Base-by-base conservation (phyloP, 2,888 invertebrate species). In the Brachynemurus nebulosus region DNA sequence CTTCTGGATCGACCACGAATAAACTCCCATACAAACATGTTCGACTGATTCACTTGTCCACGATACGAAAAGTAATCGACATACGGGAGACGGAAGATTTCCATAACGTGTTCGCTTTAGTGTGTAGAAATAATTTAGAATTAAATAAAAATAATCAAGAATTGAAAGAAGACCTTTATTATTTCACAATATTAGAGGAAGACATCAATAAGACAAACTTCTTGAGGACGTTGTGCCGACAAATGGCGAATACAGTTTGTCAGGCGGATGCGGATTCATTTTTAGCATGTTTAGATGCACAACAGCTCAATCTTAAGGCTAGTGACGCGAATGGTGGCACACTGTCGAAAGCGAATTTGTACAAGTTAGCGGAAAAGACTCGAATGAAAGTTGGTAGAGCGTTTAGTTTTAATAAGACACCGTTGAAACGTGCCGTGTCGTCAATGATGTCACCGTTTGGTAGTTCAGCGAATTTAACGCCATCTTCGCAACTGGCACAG, bases 391-490 rank as follows among this genome's bases (percentile, higher is more conserved):
- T 95, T 54, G 90, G 90, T 42, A 78, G 95, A 53, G 93, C 93
- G 52, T 85, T 95, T 60, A 93, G 92, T 51, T 91, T 95, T 67
- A 92, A 90, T 66, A 90, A 91, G 68, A 93, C 95, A 20, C 93
- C 95, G 64, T 67, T 95, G 56, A 92, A 92, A 66, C 76, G 93
- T 46, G 92, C 93, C 21, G 86, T 95, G 65, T 93, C 93, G 16
- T 88, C 90, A 35, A 89, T 91, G 82, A 90, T 91, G 76, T 83
- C 83, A 52, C 90, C 91, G 9, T 86, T 88, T 64, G 86, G 86
- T 54, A 86, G 85, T 61, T 81, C 84, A 41, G 80, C 83, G 52
- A 86, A 85, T 57, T 70, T 86, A 51, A 85, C 86, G 51, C 86
- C 86, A 27, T 79, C 86, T 49, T 81, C 84, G 51, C 85, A 86